phyloP scores from a whole-genome alignment of 2,113 vertebrate species.

The Vombatus ursinus region DNA sequence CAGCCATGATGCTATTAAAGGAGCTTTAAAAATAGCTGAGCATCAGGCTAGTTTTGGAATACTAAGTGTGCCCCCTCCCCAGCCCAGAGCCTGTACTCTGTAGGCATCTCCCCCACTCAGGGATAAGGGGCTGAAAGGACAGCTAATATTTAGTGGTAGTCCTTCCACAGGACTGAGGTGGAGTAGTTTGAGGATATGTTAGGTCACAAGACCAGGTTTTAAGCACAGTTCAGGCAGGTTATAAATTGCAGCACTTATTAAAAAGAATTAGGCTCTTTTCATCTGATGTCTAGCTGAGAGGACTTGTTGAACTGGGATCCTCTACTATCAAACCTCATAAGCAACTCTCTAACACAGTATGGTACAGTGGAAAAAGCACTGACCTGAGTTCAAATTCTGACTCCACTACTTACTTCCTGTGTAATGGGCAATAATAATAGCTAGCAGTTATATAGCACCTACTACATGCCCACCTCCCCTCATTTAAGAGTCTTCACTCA shows the following conservation, averaged over 20 bases:
- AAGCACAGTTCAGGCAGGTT: neutral
- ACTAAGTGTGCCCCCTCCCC: conserved; percentile 49
- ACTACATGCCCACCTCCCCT: conserved; percentile 47
- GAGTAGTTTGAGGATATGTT: neutral
- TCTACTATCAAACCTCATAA: neutral
- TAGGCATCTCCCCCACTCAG: neutral
- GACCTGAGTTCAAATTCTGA: neutral
- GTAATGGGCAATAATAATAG: neutral
- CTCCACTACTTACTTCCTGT: neutral
- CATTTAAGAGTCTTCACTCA: conserved; percentile 75
- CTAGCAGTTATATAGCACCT: neutral
- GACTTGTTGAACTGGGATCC: neutral
- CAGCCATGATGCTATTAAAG: conserved; percentile 63
- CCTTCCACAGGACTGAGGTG: neutral
- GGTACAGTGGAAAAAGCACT: neutral
- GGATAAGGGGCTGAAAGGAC: neutral
- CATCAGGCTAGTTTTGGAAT: conserved; percentile 73
- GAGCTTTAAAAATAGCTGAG: conserved; percentile 72
- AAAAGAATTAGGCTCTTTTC: neutral
- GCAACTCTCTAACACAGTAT: neutral
- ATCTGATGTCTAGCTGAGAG: neutral
- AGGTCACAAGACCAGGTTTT: neutral
- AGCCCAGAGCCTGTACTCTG: neutral
- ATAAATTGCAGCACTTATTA: neutral
- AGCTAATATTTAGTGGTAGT: neutral